Conservation (phyloP, 1,140 invertebrate species). For the Danaus melanippus region DNA sequence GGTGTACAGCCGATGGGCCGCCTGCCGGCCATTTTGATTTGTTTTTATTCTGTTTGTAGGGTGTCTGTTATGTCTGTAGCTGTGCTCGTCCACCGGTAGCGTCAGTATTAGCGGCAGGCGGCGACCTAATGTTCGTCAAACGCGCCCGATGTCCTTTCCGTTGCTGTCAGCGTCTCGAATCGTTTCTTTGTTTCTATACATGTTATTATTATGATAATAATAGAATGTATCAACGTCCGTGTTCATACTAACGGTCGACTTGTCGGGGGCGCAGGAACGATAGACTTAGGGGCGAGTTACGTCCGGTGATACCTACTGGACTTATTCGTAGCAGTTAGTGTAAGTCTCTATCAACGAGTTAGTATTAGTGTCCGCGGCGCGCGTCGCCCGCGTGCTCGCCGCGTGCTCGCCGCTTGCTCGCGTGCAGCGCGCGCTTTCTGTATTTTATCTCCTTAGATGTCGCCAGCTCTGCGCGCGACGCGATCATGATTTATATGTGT, state of each 20-base stretch:
- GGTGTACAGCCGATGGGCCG: no score
- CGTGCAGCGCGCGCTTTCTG: slow-evolving; percentile 1
- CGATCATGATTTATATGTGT: slow-evolving; percentile 4
- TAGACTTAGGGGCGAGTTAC: slow-evolving; percentile 3
- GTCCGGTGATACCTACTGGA: no score
- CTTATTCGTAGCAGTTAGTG: slow-evolving; percentile 14
- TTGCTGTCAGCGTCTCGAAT: not conserved
- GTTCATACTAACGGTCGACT: not conserved
- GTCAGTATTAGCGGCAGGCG: no score
- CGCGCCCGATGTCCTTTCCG: slow-evolving; percentile 5
- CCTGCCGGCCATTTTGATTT: no score
- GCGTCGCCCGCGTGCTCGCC: slow-evolving; percentile 6
- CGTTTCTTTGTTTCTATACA: no score
- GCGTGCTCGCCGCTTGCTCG: not conserved
- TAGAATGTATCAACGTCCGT: slow-evolving; percentile 2
- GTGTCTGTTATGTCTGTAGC: no score
- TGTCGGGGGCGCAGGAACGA: slow-evolving; percentile 4
- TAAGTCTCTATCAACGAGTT: slow-evolving; percentile 69
- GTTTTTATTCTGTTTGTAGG: no score
- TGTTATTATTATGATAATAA: slow-evolving; percentile 4
- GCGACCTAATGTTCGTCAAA: no score
- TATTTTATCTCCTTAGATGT: no score
- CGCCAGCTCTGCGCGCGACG: not conserved
- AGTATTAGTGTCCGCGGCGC: slow-evolving; percentile 42
- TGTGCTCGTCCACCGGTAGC: no score